Evolutionary conservation across 2,888 invertebrate species (phyloP), one percentile per base, ranked within the genome.

Genomic region (Sepioteuthis lessoniana): DNA sequence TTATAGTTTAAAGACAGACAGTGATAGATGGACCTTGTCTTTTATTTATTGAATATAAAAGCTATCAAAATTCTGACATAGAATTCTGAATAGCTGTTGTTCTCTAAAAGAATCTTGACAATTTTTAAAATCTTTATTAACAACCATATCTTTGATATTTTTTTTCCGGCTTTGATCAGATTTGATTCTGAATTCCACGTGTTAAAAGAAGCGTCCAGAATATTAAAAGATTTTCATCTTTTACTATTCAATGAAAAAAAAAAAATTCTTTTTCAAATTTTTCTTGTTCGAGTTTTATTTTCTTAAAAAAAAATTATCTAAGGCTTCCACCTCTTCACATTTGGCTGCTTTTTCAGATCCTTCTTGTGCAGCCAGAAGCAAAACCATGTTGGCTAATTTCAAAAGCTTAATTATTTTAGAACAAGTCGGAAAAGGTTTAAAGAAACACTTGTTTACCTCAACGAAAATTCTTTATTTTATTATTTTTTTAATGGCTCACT

Each of bases 361-460:
- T 10, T 8, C 5, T 76, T 35, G 76, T n/a, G 25, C 5, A 76
- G 76, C 76, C 76, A n/a, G n/a, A 19, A n/a, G 76, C n/a, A 35
- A n/a, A n/a, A 76, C n/a, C 35, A 16, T 4, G 16, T 76, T 35
- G n/a, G n/a, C n/a, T n/a, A n/a, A n/a, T 35, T 35, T 19, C n/a
- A 3, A 3, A n/a, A 4, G n/a, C 35, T 16, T 76, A 76, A 76
- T 76, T 76, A 76, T 76, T 76, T 35, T 16, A n/a, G n/a, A 76
- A 76, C n/a, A 76, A 35, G 76, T 35, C 21, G n/a, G n/a, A 76
- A 76, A 35, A 76, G 13, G 3, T 76, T 76, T n/a, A 76, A 76
- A 76, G 76, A 76, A 76, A 76, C 76, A 76, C 76, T 76, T 76
- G 76, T 76, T 76, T 76, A 19, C 76, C n/a, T 76, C 76, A n/a